Conservation (phyloP, 2,797 vertebrate species). For the Danio aesculapii region DNA sequence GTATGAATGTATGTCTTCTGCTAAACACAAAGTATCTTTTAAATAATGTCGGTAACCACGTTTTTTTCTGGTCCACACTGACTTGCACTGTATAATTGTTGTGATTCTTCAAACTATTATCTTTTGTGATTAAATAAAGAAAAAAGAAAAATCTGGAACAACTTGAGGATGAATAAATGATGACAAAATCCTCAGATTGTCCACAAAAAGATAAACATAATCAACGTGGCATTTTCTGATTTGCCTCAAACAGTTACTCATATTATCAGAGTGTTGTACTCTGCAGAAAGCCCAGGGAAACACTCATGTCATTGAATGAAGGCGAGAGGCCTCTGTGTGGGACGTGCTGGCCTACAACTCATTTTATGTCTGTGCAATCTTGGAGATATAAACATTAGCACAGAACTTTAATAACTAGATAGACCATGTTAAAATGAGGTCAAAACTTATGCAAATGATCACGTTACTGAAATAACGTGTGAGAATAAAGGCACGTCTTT, state of each 20-base stretch:
- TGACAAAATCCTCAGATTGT: too few relatives aligned
- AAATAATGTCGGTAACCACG: too few relatives aligned
- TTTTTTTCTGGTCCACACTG: too few relatives aligned
- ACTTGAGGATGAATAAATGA: too few relatives aligned
- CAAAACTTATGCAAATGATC: not conserved
- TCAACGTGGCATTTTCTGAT: not conserved
- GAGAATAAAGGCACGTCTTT: not conserved
- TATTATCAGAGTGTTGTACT: constrained; percentile 9
- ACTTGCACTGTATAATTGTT: too few relatives aligned
- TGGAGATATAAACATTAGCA: not conserved
- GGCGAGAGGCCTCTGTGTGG: constrained; percentile 29
- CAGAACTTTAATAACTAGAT: not conserved
- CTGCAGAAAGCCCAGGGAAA: not conserved
- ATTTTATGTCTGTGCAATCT: constrained; percentile 14
- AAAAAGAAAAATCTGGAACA: too few relatives aligned
- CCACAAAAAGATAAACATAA: not conserved
- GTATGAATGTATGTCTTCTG: too few relatives aligned
- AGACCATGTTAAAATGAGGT: not conserved
- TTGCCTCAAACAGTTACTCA: not conserved
- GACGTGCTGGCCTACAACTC: constrained; percentile 33
- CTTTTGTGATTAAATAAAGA: too few relatives aligned
- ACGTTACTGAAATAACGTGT: not conserved
- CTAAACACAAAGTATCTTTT: too few relatives aligned
- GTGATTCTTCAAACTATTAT: too few relatives aligned
- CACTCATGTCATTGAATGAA: constrained; percentile 25